Conservation (phyloP, 2,797 vertebrate genomes). For the Oceanodroma leucorhoa region DNA sequence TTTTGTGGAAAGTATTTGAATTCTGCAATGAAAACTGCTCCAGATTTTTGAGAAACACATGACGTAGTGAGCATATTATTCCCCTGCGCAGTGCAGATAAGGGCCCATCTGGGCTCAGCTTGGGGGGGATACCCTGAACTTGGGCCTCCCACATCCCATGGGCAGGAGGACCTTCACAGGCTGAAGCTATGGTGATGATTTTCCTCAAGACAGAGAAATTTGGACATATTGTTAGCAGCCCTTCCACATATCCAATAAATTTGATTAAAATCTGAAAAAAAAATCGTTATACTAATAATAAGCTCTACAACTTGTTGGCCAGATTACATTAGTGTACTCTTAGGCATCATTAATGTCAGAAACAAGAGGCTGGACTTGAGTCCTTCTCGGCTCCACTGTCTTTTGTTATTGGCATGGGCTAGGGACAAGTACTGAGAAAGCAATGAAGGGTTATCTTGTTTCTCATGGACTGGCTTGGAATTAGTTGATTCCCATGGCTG, state of each 20-base stretch:
- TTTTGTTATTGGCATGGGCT: background rate
- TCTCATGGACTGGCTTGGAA: background rate
- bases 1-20: background rate
- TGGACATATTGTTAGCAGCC: background rate
- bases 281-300: background rate
- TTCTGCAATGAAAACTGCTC: background rate
- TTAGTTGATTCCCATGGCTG: background rate
- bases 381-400: background rate
- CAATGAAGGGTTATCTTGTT: background rate
- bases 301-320: fast-evolving
- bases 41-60: background rate
- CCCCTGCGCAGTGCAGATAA: background rate
- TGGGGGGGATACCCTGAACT: background rate
- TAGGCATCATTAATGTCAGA: background rate
- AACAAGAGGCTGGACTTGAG: background rate
- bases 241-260: background rate
- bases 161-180: background rate
- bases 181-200: background rate
- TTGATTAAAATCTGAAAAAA: background rate
- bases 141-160: background rate
- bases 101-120: fast-evolving
- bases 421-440: background rate
- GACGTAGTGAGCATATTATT: fast-evolving
- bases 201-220: background rate
- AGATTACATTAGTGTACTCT: background rate